phyloP scores from a whole-genome alignment of 92 coral and sea anemone genomes.

The Porites cylindrica region DNA sequence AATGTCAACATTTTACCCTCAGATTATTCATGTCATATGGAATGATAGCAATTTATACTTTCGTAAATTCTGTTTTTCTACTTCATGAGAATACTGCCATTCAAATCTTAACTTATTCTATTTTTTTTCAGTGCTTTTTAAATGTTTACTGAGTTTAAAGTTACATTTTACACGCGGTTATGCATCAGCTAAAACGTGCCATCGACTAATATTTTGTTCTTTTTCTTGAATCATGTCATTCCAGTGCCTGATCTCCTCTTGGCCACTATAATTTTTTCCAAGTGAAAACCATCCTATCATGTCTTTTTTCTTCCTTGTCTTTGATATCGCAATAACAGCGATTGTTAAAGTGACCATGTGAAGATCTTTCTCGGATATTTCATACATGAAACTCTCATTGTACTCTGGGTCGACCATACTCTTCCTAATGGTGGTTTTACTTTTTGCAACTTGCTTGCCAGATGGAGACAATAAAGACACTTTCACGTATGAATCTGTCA shows the following conservation, averaged over 20 bases:
- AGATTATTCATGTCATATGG: too few relatives aligned
- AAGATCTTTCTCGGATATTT: conserved; percentile 98
- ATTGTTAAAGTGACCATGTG: conserved; percentile 93
- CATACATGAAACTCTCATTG: conserved; percentile 99
- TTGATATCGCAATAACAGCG: conserved; percentile 92
- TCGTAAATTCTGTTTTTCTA: background rate
- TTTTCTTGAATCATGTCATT: conserved; percentile 98
- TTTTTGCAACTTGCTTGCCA: conserved; percentile 98
- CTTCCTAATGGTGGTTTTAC: conserved; percentile 98
- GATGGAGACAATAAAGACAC: conserved; percentile 94
- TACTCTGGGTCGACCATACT: conserved; percentile 99
- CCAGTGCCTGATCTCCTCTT: conserved; percentile 98
- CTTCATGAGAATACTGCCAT: background rate
- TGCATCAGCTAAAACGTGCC: conserved; percentile 93
- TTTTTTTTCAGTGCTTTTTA: background rate
- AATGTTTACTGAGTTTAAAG: background rate
- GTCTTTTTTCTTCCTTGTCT: conserved; percentile 95
- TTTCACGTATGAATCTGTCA: conserved; percentile 98
- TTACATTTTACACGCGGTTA: conserved; percentile 7
- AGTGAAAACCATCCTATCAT: conserved; percentile 97
- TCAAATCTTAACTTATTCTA: background rate
- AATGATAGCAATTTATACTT: background rate
- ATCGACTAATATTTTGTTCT: conserved; percentile 91
- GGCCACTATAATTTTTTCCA: conserved; percentile 97
- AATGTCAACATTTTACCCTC: background rate